Conservation (phyloP, 2,888 invertebrate genomes). For the Tenthredo scrophulariae region DNA sequence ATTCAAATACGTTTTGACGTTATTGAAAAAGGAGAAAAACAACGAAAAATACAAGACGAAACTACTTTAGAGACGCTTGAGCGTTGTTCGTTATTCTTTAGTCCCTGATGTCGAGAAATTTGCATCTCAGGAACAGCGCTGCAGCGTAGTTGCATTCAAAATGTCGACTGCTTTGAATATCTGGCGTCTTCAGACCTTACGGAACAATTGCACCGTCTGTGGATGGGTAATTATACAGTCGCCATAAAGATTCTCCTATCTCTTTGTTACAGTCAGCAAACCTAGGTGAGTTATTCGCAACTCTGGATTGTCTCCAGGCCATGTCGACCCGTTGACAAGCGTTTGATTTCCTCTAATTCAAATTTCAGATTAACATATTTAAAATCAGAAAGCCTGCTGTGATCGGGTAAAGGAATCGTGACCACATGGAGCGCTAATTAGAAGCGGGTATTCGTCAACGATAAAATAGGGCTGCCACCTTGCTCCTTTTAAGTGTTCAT, state of each 20-base stretch:
- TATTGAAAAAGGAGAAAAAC: background rate
- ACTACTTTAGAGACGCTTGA: constrained; percentile 1
- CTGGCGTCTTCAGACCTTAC: constrained; percentile 38
- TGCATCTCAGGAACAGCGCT: constrained; percentile 38
- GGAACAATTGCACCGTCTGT: constrained; percentile 49
- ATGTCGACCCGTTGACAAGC: background rate
- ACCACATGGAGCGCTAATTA: constrained; percentile 18
- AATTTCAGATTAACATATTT: background rate
- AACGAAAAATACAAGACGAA: background rate
- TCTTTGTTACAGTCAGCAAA: constrained; percentile 1
- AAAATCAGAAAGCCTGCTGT: background rate
- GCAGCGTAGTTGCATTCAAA: constrained; percentile 48
- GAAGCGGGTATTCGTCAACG: constrained; percentile 31
- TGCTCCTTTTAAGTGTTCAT: constrained; percentile 68
- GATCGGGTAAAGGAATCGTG: background rate
- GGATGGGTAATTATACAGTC: constrained; percentile 47
- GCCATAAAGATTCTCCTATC: constrained; percentile 35
- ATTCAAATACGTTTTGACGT: background rate
- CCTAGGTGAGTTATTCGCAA: constrained; percentile 20
- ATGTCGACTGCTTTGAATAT: constrained; percentile 51
- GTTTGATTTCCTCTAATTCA: background rate
- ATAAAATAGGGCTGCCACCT: constrained; percentile 59
- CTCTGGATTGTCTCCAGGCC: background rate
- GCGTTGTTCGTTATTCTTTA: constrained; percentile 37
- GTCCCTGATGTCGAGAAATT: constrained; percentile 37